A percentile compares a stretch with the other conserved stretches of the same genome.
Conservation (phyloP, 2,113 vertebrate species). For the Aleadryas rufinucha region DNA sequence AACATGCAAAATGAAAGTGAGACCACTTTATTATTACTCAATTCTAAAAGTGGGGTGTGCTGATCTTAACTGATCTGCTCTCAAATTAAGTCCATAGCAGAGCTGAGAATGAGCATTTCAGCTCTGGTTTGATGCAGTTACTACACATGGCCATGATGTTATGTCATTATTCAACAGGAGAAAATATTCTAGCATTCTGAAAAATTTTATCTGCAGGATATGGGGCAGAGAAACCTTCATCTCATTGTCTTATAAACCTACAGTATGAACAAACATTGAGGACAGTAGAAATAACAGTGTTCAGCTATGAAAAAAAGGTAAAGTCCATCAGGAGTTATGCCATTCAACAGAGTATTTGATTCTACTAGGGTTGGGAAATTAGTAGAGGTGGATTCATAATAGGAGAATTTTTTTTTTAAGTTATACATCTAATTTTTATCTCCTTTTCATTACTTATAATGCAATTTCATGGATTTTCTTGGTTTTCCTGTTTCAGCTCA, state of each 20-base stretch:
- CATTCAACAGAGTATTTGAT: background rate
- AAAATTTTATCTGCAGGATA: background rate
- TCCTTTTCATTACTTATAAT: background rate
- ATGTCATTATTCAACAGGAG: background rate
- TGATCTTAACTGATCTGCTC: background rate
- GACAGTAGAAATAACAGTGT: background rate
- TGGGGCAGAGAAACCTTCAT: background rate
- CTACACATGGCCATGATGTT: background rate
- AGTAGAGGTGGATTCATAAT: background rate
- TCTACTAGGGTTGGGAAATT: background rate
- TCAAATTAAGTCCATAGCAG: background rate
- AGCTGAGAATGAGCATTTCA: background rate
- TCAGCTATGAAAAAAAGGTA: background rate
- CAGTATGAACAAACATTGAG: background rate
- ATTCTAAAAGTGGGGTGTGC: background rate
- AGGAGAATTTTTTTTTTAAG: background rate
- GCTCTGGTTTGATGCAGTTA: background rate
- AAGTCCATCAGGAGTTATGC: background rate
- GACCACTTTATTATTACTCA: background rate
- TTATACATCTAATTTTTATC: background rate
- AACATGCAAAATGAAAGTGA: background rate
- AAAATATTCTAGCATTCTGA: background rate
- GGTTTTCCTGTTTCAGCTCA: background rate
- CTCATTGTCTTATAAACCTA: background rate
- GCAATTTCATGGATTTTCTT: background rate